Conservation (phyloP, 2,113 vertebrate genomes). For the Ceratotherium simum region DNA sequence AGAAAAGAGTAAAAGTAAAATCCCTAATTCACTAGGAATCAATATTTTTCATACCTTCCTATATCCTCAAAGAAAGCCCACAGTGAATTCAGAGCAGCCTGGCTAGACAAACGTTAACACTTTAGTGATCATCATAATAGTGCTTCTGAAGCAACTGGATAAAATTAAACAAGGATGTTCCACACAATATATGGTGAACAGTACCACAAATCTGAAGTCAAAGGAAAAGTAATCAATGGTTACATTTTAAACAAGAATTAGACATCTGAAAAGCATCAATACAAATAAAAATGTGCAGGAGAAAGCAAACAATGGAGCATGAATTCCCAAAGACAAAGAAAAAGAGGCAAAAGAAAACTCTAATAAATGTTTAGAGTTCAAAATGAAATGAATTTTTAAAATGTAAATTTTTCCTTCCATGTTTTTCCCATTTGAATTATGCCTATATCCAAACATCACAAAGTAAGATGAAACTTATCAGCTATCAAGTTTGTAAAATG, state of each 20-base stretch:
- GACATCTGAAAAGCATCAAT: neutral
- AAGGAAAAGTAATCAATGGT: constrained; percentile 12
- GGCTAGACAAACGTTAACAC: neutral
- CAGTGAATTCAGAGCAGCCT: neutral
- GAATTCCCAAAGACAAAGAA: neutral
- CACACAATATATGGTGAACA: neutral
- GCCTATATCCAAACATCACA: neutral
- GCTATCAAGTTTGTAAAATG: neutral
- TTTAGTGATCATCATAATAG: neutral
- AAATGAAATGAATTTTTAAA: neutral
- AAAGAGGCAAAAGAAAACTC: constrained; percentile 28
- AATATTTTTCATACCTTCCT: neutral
- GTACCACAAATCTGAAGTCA: neutral
- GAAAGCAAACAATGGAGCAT: neutral
- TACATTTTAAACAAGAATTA: constrained; percentile 34
- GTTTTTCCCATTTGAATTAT: neutral
- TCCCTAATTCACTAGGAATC: neutral
- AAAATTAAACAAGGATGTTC: constrained; percentile 7
- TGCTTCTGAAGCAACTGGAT: neutral
- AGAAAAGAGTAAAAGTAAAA: constrained; percentile 1
- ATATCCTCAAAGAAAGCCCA: neutral
- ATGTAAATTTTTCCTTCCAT: neutral
- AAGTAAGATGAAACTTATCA: constrained; percentile 9
- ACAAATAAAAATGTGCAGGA: neutral
- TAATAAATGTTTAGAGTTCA: neutral